Evolutionary conservation across 53 echinoderm and acorn worm species (phyloP).

Genomic region (Hippasteria phrygiana): DNA sequence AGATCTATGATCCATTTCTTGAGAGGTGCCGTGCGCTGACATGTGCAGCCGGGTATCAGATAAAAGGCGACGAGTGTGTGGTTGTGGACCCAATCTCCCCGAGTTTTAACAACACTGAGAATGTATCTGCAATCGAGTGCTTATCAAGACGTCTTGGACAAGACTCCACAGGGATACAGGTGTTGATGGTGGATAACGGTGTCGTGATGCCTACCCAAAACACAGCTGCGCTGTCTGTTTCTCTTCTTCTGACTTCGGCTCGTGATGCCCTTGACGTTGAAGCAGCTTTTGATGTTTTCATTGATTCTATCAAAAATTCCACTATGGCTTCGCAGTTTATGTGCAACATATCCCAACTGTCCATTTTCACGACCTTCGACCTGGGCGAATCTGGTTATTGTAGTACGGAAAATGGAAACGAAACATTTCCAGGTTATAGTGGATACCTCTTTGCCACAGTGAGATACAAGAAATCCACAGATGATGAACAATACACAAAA

Average conservation of each 20-base stretch:
- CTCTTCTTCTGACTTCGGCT: background rate
- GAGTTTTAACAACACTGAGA: background rate
- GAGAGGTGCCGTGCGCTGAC: constrained; percentile 56
- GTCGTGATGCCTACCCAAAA: too few relatives aligned
- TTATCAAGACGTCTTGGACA: background rate
- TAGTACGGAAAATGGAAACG: background rate
- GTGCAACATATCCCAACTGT: constrained; percentile 10
- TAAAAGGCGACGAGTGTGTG: constrained; percentile 29
- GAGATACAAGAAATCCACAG: background rate
- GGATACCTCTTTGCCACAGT: background rate
- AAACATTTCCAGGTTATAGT: background rate
- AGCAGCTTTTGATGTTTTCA: background rate
- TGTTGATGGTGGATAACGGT: background rate
- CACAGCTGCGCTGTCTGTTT: background rate
- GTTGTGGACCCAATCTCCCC: background rate
- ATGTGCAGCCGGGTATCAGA: constrained; percentile 38
- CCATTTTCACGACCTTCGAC: constrained; percentile 2
- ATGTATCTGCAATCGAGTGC: background rate
- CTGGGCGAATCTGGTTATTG: background rate
- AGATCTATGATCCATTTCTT: constrained; percentile 67
- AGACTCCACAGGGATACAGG: background rate
- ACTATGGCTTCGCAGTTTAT: background rate
- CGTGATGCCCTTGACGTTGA: constrained; percentile 5
- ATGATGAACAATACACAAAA: background rate
- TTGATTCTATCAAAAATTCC: background rate